These are phyloP conservation scores for Beris morrisii DNA, from an alignment of 2,888 invertebrate genomes.

Conservation along the genomic window DNA sequence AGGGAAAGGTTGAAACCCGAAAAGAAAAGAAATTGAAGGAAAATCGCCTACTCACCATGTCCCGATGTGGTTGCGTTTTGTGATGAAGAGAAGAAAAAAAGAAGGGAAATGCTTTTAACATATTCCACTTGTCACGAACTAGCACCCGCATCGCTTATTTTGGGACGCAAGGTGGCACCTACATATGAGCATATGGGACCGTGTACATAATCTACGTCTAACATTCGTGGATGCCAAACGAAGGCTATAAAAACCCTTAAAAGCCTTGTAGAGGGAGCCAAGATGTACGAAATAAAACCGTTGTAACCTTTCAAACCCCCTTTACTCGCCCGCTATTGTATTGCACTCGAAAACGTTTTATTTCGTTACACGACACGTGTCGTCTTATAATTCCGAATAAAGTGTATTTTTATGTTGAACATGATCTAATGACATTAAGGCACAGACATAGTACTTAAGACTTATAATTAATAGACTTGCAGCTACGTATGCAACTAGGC, in stretches of 20 bases:
- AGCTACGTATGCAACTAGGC: too few relatives aligned
- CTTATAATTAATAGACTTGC: too few relatives aligned
- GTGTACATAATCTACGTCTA: constrained; percentile 9
- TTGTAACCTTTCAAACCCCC: constrained; percentile 17
- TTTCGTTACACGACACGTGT: constrained; percentile 25
- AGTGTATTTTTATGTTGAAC: constrained; percentile 36
- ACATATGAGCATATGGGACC: background rate
- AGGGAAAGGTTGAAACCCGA: constrained; percentile 22
- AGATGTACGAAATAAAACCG: constrained; percentile 26
- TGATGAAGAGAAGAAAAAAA: background rate
- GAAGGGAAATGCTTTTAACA: constrained; percentile 33
- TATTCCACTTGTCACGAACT: constrained; percentile 37
- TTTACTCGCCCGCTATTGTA: background rate
- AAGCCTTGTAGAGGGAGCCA: constrained; percentile 10
- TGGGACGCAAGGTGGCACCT: background rate
- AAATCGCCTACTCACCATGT: constrained; percentile 30
- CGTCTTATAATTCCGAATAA: constrained; percentile 29
- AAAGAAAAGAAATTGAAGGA: constrained; percentile 18
- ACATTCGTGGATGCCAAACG: constrained; percentile 22
- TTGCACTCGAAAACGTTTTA: constrained; percentile 8
- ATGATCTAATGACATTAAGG: background rate
- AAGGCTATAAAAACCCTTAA: constrained; percentile 29
- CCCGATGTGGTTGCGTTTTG: background rate
- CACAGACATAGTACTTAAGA: too few relatives aligned
- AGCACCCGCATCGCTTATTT: background rate